These are phyloP conservation scores for Protobothrops mucrosquamatus DNA, from an alignment of 2,113 vertebrate genomes.

Conservation along the genomic window DNA sequence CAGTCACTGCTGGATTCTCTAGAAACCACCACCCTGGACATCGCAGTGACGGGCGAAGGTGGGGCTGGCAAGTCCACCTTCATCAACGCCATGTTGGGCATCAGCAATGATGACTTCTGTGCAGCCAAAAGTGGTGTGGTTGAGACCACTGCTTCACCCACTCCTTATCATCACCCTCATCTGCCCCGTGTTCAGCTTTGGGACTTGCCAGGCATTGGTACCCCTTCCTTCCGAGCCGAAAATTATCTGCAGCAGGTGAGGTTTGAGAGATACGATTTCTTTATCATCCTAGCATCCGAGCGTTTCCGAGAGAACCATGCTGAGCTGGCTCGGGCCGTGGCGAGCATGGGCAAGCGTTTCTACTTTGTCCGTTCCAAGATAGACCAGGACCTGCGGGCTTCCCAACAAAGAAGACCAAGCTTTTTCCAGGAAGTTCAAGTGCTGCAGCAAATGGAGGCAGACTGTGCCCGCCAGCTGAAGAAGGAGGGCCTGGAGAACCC, in stretches of 20 bases:
- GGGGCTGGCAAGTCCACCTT: constrained; percentile 66
- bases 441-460: not conserved
- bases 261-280: constrained; percentile 59
- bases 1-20: constrained; percentile 9
- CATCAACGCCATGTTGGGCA: constrained; percentile 59
- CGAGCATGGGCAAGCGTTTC: constrained; percentile 52
- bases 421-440: not conserved
- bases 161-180: constrained; percentile 43
- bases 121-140: constrained; percentile 58
- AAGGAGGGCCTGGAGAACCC: constrained; percentile 21
- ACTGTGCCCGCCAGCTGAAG: not conserved
- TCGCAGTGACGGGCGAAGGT: constrained; percentile 62
- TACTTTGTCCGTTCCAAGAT: constrained; percentile 64
- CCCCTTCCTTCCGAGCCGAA: constrained; percentile 50
- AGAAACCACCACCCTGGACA: constrained; percentile 42
- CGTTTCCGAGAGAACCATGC: constrained; percentile 52
- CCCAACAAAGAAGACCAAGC: not conserved
- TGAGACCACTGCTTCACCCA: constrained; percentile 53
- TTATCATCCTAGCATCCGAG: constrained; percentile 59
- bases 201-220: constrained; percentile 64
- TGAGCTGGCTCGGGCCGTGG: constrained; percentile 45
- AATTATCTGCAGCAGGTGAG: constrained; percentile 47
- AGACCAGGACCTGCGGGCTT: constrained; percentile 37
- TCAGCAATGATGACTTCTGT: constrained; percentile 40
- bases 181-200: constrained; percentile 50